Percentiles rank a stretch among this genome's conserved stretches.
Evolutionary conservation across 1,140 invertebrate genomes (phyloP).

Genomic region (Drosophila leontia): DNA sequence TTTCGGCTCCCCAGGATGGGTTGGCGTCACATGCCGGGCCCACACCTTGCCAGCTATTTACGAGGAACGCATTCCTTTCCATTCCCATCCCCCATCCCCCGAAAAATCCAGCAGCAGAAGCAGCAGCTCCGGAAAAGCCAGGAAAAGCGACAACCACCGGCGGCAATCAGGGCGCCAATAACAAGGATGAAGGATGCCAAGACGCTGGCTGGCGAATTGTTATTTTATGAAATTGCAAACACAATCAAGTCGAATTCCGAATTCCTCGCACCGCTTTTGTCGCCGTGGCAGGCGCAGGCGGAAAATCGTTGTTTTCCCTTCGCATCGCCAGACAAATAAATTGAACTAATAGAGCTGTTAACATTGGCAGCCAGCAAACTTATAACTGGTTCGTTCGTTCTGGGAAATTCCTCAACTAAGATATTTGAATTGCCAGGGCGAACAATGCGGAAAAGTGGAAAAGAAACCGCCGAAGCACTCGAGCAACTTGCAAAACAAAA

Average conservation of each 20-base stretch:
- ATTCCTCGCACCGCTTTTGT: constrained; percentile 56
- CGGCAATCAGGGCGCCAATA: constrained; percentile 70
- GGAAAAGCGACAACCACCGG: constrained; percentile 69
- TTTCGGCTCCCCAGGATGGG: constrained; percentile 1
- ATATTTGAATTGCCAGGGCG: constrained; percentile 73
- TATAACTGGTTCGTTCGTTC: constrained; percentile 47
- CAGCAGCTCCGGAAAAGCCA: constrained; percentile 15
- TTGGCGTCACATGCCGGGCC: constrained; percentile 46
- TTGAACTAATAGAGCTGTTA: constrained; percentile 83
- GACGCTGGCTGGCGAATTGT: constrained; percentile 61
- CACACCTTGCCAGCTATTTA: constrained; percentile 79
- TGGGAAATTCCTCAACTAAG: constrained; percentile 64
- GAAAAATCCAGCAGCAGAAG: constrained; percentile 12
- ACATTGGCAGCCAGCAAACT: constrained; percentile 70
- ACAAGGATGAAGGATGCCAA: constrained; percentile 63
- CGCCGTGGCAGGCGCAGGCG: constrained; percentile 42
- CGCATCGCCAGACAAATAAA: constrained; percentile 71
- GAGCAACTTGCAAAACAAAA: constrained; percentile 71
- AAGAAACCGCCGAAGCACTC: constrained; percentile 68
- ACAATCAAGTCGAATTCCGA: constrained; percentile 76
- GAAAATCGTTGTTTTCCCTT: constrained; percentile 50
- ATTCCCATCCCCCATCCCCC: constrained; percentile 13
- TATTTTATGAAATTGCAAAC: constrained; percentile 84
- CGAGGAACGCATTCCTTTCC: constrained; percentile 75
- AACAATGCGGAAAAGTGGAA: constrained; percentile 66